These are phyloP conservation scores for Chaetoderma sp. DNA, from an alignment of 2,888 invertebrate genomes.

Conservation along the genomic window DNA sequence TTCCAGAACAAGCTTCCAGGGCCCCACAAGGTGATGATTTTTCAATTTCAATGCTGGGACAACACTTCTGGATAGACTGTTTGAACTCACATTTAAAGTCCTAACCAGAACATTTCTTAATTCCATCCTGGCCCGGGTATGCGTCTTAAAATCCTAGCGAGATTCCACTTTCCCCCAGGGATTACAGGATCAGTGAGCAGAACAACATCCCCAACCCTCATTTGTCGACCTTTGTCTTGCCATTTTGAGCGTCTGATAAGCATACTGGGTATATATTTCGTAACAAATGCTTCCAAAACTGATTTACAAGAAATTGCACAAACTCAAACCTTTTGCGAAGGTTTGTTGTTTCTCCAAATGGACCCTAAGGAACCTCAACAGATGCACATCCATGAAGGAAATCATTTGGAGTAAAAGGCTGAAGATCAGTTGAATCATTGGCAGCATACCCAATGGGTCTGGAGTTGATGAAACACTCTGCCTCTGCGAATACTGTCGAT, in stretches of 20 bases:
- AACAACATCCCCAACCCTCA: background rate
- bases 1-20: no score
- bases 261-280: no score
- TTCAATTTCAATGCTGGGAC: background rate
- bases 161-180: background rate
- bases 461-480: background rate
- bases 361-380: background rate
- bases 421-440: background rate
- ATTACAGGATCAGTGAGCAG: background rate
- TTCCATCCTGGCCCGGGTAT: no score
- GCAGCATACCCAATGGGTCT: constrained; percentile 4
- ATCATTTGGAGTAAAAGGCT: constrained; percentile 7
- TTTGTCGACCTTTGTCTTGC: background rate
- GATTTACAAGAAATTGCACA: background rate
- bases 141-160: background rate
- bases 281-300: background rate
- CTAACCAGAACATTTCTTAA: background rate
- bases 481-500: background rate
- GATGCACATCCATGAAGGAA: background rate
- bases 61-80: background rate
- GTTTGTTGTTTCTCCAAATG: constrained; percentile 3
- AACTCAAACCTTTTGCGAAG: background rate
- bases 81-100: background rate
- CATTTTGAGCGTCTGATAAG: background rate
- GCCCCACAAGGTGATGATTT: no score